These are phyloP conservation scores for Cheilosia pagana DNA, from an alignment of 2,888 invertebrate genomes.

Conservation along the genomic window DNA sequence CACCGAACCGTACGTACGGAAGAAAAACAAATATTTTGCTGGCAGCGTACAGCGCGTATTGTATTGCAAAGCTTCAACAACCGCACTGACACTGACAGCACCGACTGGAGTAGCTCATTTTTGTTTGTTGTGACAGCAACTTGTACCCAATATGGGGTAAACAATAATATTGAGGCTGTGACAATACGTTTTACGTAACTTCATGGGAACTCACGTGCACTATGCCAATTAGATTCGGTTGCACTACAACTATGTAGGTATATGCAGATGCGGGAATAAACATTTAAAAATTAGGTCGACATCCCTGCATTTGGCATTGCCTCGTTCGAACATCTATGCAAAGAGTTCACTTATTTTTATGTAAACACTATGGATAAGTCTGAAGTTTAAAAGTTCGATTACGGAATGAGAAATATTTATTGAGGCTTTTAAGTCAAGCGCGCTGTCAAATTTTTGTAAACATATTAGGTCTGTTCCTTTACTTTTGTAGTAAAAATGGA, in stretches of 20 bases:
- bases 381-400: too few relatives aligned
- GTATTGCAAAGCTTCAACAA: not conserved
- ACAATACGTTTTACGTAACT: slow-evolving; percentile 49
- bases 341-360: too few relatives aligned
- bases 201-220: not conserved
- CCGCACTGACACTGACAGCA: slow-evolving; percentile 10
- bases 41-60: not conserved
- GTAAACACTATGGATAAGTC: too few relatives aligned
- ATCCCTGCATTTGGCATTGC: too few relatives aligned
- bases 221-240: slow-evolving; percentile 4
- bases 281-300: not conserved
- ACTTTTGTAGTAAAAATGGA: too few relatives aligned
- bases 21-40: slow-evolving; percentile 17
- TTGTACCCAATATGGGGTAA: slow-evolving; percentile 47
- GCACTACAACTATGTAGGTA: not conserved
- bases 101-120: not conserved
- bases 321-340: too few relatives aligned
- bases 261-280: not conserved
- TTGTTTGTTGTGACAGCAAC: slow-evolving; percentile 44
- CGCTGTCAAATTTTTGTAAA: too few relatives aligned
- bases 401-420: too few relatives aligned
- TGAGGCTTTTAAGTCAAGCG: too few relatives aligned
- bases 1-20: slow-evolving; percentile 7
- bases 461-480: too few relatives aligned
- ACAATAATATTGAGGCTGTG: slow-evolving; percentile 49